Evolutionary conservation across 2,113 vertebrate species (phyloP).

Genomic region (Phyllostomus hastatus): DNA sequence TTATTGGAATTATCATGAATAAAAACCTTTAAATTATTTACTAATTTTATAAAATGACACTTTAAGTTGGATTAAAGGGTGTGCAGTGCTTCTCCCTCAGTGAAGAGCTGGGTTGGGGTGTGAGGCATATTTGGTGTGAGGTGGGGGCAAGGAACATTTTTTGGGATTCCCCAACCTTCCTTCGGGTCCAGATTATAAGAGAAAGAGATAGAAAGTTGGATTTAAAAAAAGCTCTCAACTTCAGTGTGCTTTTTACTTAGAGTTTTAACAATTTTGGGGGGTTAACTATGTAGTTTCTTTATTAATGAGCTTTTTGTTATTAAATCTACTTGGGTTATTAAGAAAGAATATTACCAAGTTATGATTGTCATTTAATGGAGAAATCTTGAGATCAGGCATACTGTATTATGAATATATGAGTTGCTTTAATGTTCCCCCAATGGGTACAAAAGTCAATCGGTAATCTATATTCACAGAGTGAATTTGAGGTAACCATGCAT

Average conservation of each 20-base stretch:
- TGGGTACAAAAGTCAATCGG: background rate
- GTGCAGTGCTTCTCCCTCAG: too few relatives aligned
- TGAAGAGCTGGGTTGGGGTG: too few relatives aligned
- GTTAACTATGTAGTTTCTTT: background rate
- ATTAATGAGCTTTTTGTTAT: background rate
- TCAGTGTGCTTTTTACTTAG: background rate
- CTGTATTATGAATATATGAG: background rate
- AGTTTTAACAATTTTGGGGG: background rate
- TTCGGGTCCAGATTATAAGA: too few relatives aligned
- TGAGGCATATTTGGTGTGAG: too few relatives aligned
- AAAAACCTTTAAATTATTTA: too few relatives aligned
- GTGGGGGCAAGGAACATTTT: too few relatives aligned
- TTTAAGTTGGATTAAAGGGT: background rate
- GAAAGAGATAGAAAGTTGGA: too few relatives aligned
- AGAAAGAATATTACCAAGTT: background rate
- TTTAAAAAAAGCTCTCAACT: too few relatives aligned
- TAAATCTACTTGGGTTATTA: background rate
- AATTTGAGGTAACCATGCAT: background rate
- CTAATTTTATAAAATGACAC: too few relatives aligned
- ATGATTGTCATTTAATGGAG: background rate
- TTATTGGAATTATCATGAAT: too few relatives aligned
- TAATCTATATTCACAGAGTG: background rate
- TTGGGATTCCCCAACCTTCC: too few relatives aligned
- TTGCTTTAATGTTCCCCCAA: background rate
- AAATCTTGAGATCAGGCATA: background rate